Evolutionary conservation across 2,797 vertebrate genomes (phyloP).

Genomic region (Rhinophrynus dorsalis): DNA sequence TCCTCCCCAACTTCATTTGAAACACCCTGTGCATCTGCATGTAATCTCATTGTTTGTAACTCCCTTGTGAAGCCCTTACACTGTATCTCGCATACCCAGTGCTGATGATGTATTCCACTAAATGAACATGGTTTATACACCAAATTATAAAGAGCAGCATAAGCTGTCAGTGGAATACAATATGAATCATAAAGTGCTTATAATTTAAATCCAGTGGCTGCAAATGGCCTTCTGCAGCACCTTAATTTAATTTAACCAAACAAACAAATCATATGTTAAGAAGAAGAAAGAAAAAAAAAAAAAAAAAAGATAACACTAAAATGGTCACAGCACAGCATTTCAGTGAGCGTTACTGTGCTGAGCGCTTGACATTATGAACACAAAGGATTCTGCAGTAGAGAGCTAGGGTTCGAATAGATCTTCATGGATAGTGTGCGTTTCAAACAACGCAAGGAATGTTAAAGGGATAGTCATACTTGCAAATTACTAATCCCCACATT

Average conservation of each 20-base stretch:
- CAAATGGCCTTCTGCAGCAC: constrained; percentile 2
- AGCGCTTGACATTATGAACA: not conserved
- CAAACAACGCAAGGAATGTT: too few relatives aligned
- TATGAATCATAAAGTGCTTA: not conserved
- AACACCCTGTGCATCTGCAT: not conserved
- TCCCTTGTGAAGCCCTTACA: not conserved
- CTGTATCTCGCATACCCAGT: not conserved
- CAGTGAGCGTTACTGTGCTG: not conserved
- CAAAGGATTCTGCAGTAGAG: not conserved
- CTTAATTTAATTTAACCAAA: constrained; percentile 18
- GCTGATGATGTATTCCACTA: not conserved
- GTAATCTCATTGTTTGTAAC: not conserved
- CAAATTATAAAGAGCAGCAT: not conserved
- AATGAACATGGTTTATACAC: not conserved
- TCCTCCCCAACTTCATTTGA: not conserved
- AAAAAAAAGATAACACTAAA: too few relatives aligned
- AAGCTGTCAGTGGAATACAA: not conserved
- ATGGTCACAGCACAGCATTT: not conserved
- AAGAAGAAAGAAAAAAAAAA: not conserved
- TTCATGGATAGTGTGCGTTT: too few relatives aligned
- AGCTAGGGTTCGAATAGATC: too few relatives aligned
- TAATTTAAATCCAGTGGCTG: constrained; percentile 7
- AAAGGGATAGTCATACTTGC: too few relatives aligned
- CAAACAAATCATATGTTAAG: not conserved
- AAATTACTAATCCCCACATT: too few relatives aligned